Conservation (phyloP, 2,797 vertebrate species). For the Mormyrops attenuatus region DNA sequence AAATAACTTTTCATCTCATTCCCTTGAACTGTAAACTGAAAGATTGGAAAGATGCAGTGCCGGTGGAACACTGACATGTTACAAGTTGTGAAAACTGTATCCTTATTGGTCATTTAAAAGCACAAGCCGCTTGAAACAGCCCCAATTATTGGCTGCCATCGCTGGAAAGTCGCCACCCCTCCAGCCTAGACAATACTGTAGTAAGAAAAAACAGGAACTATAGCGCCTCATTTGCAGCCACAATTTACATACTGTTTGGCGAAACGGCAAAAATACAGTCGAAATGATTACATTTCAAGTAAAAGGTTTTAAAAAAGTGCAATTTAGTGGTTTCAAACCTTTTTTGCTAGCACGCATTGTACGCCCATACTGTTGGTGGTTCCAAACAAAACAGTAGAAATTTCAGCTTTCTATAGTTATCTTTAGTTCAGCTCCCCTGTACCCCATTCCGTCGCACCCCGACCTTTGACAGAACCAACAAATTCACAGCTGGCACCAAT, state of each 20-base stretch:
- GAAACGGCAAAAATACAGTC: not conserved
- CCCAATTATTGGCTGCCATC: not conserved
- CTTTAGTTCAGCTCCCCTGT: not conserved
- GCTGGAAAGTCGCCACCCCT: not conserved
- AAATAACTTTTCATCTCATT: not conserved
- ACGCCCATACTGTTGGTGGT: not conserved
- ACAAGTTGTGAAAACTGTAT: slow-evolving; percentile 1
- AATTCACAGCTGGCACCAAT: slow-evolving; percentile 11
- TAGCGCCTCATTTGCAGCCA: not conserved
- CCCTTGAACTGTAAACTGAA: not conserved
- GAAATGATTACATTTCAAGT: slow-evolving; percentile 12
- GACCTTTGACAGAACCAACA: not conserved
- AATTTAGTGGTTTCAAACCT: slow-evolving; percentile 6
- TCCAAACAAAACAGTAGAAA: slow-evolving; percentile 7
- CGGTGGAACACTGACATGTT: not conserved
- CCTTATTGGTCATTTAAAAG: not conserved
- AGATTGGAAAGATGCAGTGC: not conserved
- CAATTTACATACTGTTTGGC: not conserved
- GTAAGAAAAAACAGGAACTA: not conserved
- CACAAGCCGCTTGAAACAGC: not conserved
- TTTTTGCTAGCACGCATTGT: not conserved
- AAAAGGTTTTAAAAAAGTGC: not conserved
- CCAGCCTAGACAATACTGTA: not conserved
- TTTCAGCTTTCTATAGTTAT: not conserved
- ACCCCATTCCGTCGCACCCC: not conserved